Evolutionary conservation across 2,888 invertebrate species (phyloP), one percentile per base, ranked within the genome.

Genomic region (Drosophila subquinaria): DNA sequence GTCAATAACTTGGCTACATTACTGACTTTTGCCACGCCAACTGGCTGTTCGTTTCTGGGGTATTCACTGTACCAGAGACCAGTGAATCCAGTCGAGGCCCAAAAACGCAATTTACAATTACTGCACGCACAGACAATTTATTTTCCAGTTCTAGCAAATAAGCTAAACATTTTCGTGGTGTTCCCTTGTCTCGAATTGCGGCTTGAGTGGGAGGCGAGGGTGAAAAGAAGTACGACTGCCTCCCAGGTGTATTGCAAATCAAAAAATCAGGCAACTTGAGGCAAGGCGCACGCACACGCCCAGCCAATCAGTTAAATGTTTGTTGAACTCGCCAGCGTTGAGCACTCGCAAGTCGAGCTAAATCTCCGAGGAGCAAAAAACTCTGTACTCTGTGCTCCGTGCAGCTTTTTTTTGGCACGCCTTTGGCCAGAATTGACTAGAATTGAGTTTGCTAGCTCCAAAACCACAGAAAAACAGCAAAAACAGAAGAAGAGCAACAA

Each of bases 211-310:
- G 33, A 11, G 6, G 38, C 8, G 51, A 23, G 36, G 38, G n/a
- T 42, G 30, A 60, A 52, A 57, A 1, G 35, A 0, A 51, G 15
- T 4, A 30, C 56, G 23, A 55, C 66, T 50, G 69, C 30, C 63
- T 91, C 91, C 91, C 91, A 91, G 91, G 91, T 91, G 91, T 90
- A 91, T 91, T 82, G 90, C 91, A 91, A 91, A 91, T 91, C 91
- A 91, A 91, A 91, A 91, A 90, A 85, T 87, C 87, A 84, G 76
- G 70, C 86, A 76, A 76, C 69, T 66, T 63, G 62, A 17, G 51
- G 48, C 60, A 40, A 20, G 50, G 51, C 66, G 61, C 69, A 73
- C 79, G 76, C 82, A 90, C 89, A 90, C 89, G 86, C 90, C 89
- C 90, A 81, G 83, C 84, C 90, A 89, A 89, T 89, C 89, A 89